A percentile compares a stretch with the other conserved stretches of the same genome.
Evolutionary conservation across 1,140 invertebrate species (phyloP).

Genomic region (Zophobas atratus): DNA sequence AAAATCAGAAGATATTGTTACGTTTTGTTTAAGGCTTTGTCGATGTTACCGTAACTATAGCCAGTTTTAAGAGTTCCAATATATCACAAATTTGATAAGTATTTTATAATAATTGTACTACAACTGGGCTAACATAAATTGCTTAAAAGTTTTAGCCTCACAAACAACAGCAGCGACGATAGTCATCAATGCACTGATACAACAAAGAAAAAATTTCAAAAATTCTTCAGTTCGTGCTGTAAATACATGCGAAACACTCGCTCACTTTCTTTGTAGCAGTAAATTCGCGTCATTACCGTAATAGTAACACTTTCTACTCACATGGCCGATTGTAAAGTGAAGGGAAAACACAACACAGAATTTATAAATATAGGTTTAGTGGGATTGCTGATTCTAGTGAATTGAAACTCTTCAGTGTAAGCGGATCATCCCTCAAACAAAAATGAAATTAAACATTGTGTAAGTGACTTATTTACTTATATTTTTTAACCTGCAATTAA

Average conservation of each 20-base stretch:
- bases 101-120: too few relatives aligned
- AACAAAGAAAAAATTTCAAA: conserved; percentile 48
- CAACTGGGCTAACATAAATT: too few relatives aligned
- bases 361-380: conserved; percentile 57
- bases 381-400: conserved; percentile 54
- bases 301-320: conserved; percentile 48
- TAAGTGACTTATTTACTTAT: conserved; percentile 31
- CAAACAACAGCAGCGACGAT: neutral
- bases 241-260: conserved; percentile 40
- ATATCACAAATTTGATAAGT: too few relatives aligned
- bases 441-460: conserved; percentile 47
- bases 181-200: conserved; percentile 28
- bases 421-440: conserved; percentile 41
- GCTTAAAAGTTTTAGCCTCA: too few relatives aligned
- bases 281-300: conserved; percentile 11
- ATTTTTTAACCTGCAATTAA: conserved; percentile 28
- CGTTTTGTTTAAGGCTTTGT: too few relatives aligned
- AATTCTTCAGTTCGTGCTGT: conserved; percentile 43
- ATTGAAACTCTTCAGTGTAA: conserved; percentile 53
- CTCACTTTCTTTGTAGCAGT: conserved; percentile 36
- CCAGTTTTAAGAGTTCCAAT: too few relatives aligned
- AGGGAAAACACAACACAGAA: conserved; percentile 58
- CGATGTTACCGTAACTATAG: too few relatives aligned
- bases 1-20: too few relatives aligned
- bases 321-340: conserved; percentile 57